Percentiles rank a stretch among this genome's conserved stretches.
phyloP scores from a whole-genome alignment of 2,113 vertebrate species.

The Athene noctua region DNA sequence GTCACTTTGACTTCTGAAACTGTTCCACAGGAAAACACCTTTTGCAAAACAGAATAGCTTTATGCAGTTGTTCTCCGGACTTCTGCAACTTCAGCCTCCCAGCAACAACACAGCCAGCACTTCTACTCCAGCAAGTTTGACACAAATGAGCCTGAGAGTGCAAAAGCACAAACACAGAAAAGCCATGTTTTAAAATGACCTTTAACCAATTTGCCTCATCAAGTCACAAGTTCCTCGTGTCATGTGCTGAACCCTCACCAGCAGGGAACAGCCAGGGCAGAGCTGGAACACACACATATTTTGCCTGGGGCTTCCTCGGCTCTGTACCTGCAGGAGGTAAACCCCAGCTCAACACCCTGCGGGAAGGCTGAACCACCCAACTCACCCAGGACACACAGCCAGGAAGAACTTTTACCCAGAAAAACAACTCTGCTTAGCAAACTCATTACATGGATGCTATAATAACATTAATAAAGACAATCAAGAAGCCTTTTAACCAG shows the following conservation, averaged over 20 bases:
- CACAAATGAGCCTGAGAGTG: not conserved
- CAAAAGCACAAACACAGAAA: not conserved
- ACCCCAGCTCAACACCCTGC: not conserved
- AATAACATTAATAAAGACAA: not conserved
- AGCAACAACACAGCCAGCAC: rapidly evolving
- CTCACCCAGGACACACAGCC: rapidly evolving
- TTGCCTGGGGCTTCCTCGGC: not conserved
- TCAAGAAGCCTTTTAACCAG: not conserved
- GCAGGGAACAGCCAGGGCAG: not conserved
- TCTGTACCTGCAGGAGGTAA: not conserved
- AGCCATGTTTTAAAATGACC: not conserved
- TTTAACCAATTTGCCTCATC: not conserved
- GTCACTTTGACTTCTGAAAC: not conserved
- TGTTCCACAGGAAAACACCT: not conserved
- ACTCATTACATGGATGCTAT: not conserved
- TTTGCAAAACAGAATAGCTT: not conserved
- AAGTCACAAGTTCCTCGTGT: rapidly evolving
- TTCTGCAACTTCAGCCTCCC: not conserved
- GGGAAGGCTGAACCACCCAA: not conserved
- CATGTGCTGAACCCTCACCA: not conserved
- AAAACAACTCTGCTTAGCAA: not conserved
- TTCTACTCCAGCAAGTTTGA: not conserved
- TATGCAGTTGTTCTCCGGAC: not conserved
- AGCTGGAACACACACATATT: not conserved
- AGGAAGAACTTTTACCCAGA: not conserved